Base-by-base conservation (phyloP, 2,113 vertebrate species). In the Oryzias woworae region DNA sequence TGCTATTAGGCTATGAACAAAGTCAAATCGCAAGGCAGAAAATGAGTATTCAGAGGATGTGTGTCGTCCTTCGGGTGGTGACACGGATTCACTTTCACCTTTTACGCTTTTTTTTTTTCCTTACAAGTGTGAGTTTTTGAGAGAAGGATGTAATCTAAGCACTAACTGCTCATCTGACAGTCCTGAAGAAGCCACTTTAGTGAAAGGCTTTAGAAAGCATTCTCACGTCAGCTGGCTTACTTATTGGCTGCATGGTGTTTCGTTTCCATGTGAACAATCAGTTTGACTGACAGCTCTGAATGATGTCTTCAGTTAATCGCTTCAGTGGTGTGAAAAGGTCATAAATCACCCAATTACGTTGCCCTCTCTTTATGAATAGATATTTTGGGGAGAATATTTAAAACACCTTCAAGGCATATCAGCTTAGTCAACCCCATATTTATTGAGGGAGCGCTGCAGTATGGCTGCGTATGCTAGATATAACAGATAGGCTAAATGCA, bases 271-370 rank as follows among this genome's bases (percentile, higher is more conserved):
- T 73, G 76, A 90, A 89, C 86, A 85, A 85, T 88, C 78, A 58
- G 84, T 84, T 84, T 91, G 89, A 91, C 52, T 89, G 90, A 88
- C 90, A 88, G 89, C 77, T 79, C 66, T 69, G 85, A 85, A 87
- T 84, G 87, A 90, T 87, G 89, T 89, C 85, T 87, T 89, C 83
- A 88, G 83, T 85, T 90, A 87, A 86, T 88, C 88, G 87, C 89
- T 91, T 82, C 85, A 86, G 66, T 84, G 82, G 81, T 87, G 85
- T 88, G 86, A 89, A 91, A 90, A 90, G 89, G 89, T 90, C 90
- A 90, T 88, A 86, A 90, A 90, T 88, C 84, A 82, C 68, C 82
- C 87, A 89, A 91, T 90, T 90, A 89, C 77, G 69, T 75, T n/a
- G 59, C 75, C 53, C 46, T 26, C 45, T 68, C 77, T 88, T 83